Conservation (phyloP, 2,797 vertebrate genomes). For the Ispidina picta region DNA sequence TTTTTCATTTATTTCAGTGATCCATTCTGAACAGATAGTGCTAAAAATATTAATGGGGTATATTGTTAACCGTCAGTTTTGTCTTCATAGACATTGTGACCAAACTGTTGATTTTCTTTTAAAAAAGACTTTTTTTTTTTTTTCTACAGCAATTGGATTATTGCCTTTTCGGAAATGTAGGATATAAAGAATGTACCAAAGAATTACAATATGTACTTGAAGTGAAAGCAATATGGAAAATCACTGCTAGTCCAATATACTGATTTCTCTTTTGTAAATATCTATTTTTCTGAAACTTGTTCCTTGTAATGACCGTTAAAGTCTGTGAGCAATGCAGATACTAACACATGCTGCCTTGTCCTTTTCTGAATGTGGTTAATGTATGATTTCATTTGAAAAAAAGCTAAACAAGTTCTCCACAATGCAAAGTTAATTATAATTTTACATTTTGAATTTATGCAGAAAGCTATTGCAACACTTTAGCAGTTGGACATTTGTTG, state of each 20-base stretch:
- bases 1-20: neutral
- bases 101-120: neutral
- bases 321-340: neutral
- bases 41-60: neutral
- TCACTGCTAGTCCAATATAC: neutral
- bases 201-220: neutral
- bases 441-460: constrained; percentile 2
- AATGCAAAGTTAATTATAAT: neutral
- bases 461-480: neutral
- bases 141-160: neutral
- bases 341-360: neutral
- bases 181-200: neutral
- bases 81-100: neutral
- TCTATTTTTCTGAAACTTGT: neutral
- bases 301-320: neutral
- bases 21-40: neutral
- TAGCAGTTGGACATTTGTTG: neutral
- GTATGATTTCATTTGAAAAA: neutral
- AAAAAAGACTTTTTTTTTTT: neutral
- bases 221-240: neutral
- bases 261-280: neutral
- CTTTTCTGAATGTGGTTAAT: neutral
- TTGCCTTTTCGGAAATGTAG: neutral
- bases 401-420: neutral
- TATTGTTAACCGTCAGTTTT: neutral